These are phyloP conservation scores for Trichonephila clavata DNA, from an alignment of 1,140 invertebrate genomes.

Conservation along the genomic window DNA sequence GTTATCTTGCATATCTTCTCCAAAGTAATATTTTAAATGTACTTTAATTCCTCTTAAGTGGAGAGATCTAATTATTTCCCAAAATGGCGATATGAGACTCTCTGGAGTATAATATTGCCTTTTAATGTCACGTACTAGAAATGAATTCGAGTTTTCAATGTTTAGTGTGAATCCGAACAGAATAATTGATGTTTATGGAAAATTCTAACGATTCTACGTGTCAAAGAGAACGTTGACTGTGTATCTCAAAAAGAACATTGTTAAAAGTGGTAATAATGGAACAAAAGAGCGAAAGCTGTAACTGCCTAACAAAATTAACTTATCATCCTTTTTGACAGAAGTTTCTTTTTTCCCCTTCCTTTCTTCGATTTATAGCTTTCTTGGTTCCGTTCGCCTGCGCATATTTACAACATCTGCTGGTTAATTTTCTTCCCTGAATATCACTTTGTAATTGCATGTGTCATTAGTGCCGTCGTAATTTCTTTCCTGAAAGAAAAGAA, in stretches of 20 bases:
- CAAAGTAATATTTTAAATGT: no score
- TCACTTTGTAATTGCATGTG: conserved; percentile 29
- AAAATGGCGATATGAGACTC: no score
- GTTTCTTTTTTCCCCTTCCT: neutral
- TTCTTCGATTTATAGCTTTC: neutral
- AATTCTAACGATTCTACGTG: no score
- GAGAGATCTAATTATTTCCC: no score
- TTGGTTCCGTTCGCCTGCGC: conserved; percentile 20
- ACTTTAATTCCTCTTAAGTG: no score
- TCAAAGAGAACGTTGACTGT: neutral
- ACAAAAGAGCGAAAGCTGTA: neutral
- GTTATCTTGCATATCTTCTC: no score
- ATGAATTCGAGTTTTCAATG: neutral
- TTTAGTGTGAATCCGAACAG: neutral
- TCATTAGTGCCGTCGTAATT: conserved; percentile 31
- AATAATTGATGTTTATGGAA: no score
- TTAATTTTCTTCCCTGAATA: conserved; percentile 14
- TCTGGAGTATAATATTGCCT: no score
- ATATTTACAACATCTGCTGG: conserved; percentile 24
- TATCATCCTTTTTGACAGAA: conserved; percentile 1
- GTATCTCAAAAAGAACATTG: neutral
- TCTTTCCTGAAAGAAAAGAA: neutral
- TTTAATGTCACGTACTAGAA: no score
- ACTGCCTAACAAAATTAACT: conserved; percentile 4
- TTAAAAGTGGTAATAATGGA: neutral